Evolutionary conservation across 2,113 vertebrate species (phyloP), one percentile per base, ranked within the genome.

Genomic region (Struthidea cinerea): DNA sequence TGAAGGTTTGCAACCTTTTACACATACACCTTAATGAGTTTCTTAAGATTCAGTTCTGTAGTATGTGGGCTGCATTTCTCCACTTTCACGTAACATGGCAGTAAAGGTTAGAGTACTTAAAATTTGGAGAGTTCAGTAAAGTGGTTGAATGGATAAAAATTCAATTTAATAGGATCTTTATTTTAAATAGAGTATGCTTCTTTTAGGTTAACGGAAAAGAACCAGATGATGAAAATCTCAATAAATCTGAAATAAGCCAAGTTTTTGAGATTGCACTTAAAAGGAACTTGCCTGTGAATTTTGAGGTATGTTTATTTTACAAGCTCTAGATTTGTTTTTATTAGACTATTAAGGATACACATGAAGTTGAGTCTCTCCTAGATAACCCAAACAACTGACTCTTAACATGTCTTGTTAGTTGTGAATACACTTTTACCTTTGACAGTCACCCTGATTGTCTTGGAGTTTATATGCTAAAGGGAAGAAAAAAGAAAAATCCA

Each of bases 161-260:
- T 97, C 81, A 83, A 70, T 93, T 92, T 95, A 92, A 41, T 95
- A 93, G 89, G 84, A 91, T 90, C 95, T 96, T 95, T 95, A 94
- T 96, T 78, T 91, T 97, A 96, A 97, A 96, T 87, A 97, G 89
- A 78, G 94, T 97, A 91, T 97, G 94, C 77, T 96, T 98, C 73
- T 93, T 97, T 96, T 95, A 99, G 99, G 98, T 99, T 91, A 99
- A 99, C 82, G 99, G 99, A 95, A 98, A 98, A 96, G 99, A 99
- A 96, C 97, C 98, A 22, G 98, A 98, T 97, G 99, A 99, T 97
- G 99, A 99, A 97, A 99, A 99, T 98, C 98, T 99, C 89, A 99
- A 99, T 98, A 99, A 99, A 97, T 99, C 99, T 73, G 99, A 99
- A 99, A 99, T 99, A 97, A 99, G 99, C 97, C 99, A 99, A 98